These are phyloP conservation scores for Siphlonurus alternatus DNA, from an alignment of 2,888 invertebrate genomes.

Conservation along the genomic window DNA sequence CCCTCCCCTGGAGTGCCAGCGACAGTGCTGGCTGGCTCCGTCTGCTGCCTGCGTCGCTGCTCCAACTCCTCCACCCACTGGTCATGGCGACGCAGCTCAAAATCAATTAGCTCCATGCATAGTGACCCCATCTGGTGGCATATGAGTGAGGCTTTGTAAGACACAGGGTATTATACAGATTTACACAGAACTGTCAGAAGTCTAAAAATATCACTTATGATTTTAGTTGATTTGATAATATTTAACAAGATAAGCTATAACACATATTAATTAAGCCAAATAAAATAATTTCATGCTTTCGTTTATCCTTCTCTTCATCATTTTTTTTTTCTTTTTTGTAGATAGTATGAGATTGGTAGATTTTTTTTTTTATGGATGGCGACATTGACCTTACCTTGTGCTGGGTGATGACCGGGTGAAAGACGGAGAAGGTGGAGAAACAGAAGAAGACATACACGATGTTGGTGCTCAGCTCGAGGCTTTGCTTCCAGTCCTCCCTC, in stretches of 20 bases:
- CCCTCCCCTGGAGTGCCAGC: not conserved
- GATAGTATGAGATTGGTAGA: no score
- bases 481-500: slow-evolving; percentile 94
- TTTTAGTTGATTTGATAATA: not conserved
- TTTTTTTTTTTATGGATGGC: not conserved
- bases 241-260: not conserved
- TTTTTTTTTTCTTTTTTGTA: no score
- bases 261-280: not conserved
- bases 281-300: no score
- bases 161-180: slow-evolving; percentile 3
- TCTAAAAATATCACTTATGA: not conserved
- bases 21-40: not conserved
- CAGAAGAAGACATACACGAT: slow-evolving; percentile 95
- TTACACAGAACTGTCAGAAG: not conserved
- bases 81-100: slow-evolving; percentile 83
- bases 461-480: slow-evolving; percentile 89
- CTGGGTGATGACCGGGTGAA: slow-evolving; percentile 86
- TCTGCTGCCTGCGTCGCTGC: slow-evolving; percentile 28
- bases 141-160: slow-evolving; percentile 10
- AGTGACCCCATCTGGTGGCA: slow-evolving; percentile 90
- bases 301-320: no score
- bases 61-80: slow-evolving; percentile 71
- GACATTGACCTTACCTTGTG: slow-evolving; percentile 60
- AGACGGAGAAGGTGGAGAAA: slow-evolving; percentile 88
- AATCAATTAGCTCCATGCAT: slow-evolving; percentile 92